Evolutionary conservation across 2,797 vertebrate species (phyloP), one percentile per base, ranked within the genome.

Genomic region (Pipistrellus pipistrellus): DNA sequence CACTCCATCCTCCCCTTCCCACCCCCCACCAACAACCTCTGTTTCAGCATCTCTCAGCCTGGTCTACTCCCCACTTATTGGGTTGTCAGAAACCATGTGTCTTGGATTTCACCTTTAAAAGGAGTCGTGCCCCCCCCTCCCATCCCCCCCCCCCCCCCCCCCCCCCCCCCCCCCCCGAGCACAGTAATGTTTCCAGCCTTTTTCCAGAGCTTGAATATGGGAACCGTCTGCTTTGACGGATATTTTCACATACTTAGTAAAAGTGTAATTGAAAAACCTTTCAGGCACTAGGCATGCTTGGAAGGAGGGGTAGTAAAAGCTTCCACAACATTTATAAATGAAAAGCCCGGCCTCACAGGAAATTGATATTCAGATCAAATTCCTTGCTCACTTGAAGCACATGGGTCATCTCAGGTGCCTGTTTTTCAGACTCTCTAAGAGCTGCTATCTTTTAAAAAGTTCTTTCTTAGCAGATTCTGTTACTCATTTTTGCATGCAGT

Each of bases 201-300:
- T 87, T 57, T 64, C 41, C 72, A 46, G 23, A 80, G 27, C 55
- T 44, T 8, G 15, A 71, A 73, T 91, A 44, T 41, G 5, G 48
- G 27, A 25, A 46, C 85, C 84, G 27, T 44, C 73, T 85, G 51
- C 57, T 75, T 35, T 83, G 55, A 82, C 80, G 15, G 20, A 1
- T 41, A 41, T 91, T 94, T 93, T 64, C 62, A 62, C 51, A n/a
- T 91, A 51, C 32, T 64, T 83, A 77, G 15, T 83, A 76, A 83
- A 93, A 91, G 20, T 41, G 7, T 76, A 44, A 84, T 59, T 94
- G 81, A 32, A 86, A 94, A 82, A 25, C 27, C 75, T 83, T 80
- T 35, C 38, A 18, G 59, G 41, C 10, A 21, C 51, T 4, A 6
- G 46, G 32, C 38, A 13, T 8, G n/a, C 38, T 69, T 14, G 23